Percentiles rank a stretch among this genome's conserved stretches.
phyloP scores from a whole-genome alignment of 2,113 vertebrate genomes.

The Egretta garzetta region DNA sequence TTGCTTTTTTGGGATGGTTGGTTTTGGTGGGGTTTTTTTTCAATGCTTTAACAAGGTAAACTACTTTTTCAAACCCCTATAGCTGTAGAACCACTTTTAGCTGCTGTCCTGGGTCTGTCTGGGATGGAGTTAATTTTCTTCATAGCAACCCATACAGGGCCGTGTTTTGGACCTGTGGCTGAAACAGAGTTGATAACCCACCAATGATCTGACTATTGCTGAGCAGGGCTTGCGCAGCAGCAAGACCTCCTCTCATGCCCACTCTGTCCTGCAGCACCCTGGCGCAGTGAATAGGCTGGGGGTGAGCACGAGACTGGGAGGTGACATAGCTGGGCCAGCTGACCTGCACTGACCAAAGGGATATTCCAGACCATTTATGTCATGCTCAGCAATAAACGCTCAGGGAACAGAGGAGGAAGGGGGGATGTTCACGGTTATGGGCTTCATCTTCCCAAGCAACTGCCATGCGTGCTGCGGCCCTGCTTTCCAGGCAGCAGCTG shows the following conservation, averaged over 20 bases:
- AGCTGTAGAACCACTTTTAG: background rate
- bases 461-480: background rate
- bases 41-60: background rate
- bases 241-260: background rate
- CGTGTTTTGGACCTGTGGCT: background rate
- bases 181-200: background rate
- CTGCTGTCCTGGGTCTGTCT: background rate
- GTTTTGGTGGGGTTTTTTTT: background rate
- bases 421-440: background rate
- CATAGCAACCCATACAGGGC: background rate
- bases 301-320: background rate
- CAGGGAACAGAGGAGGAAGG: background rate
- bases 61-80: background rate
- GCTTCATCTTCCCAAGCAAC: background rate
- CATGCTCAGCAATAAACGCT: fast-evolving
- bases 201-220: background rate
- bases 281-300: too few species aligned
- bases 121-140: background rate
- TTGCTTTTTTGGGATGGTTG: background rate
- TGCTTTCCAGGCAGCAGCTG: background rate
- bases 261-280: background rate
- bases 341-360: background rate
- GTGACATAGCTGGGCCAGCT: background rate
- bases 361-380: background rate
- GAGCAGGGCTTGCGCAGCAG: background rate